Evolutionary conservation across 2,113 vertebrate species (phyloP), one percentile per base, ranked within the genome.

Genomic region (Rostratula benghalensis): DNA sequence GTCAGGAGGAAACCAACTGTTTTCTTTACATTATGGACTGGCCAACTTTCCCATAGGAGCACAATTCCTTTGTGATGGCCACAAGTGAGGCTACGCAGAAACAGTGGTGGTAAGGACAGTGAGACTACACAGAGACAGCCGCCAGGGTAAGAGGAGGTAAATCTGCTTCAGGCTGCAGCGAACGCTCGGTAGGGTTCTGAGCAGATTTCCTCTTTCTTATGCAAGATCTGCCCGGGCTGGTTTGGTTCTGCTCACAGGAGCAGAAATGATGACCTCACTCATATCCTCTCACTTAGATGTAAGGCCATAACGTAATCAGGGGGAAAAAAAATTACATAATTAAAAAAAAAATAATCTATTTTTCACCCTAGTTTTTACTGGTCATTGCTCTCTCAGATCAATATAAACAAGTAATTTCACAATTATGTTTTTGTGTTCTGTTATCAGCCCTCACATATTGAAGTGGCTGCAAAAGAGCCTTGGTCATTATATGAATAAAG

Each of bases 361-460:
- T 77, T 82, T 78, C 45, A 73, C 11, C 10, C 59, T 0, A 0
- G 2, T 54, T 91, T 93, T 63, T 50, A 77, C 28, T 67, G 48
- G 51, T 78, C 60, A 45, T 24, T 23, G 21, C 56, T 82, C 46
- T 33, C 31, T 71, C 43, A 89, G 35, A 87, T 41, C 51, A 75
- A 73, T 50, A 90, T 11, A 89, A 87, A 91, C 33, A 97, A 95
- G 22, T 54, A 69, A 89, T 71, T 78, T 81, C 39, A 84, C 64
- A 82, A 84, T n/a, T 78, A 76, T 5, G 27, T 48, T 96, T 91
- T n/a, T 89, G 50, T 75, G 56, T 25, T 89, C 76, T 67, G 70
- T 90, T 95, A 94, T 94, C 92, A 91, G 75, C 39, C 31, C 12
- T 87, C 74, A 73, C 85, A 94, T 37, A 73, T 31, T 77, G 75